Percentiles rank a stretch among this genome's conserved stretches.
Evolutionary conservation across 2,888 invertebrate genomes (phyloP).

Genomic region (Caradrina clavipalpis): DNA sequence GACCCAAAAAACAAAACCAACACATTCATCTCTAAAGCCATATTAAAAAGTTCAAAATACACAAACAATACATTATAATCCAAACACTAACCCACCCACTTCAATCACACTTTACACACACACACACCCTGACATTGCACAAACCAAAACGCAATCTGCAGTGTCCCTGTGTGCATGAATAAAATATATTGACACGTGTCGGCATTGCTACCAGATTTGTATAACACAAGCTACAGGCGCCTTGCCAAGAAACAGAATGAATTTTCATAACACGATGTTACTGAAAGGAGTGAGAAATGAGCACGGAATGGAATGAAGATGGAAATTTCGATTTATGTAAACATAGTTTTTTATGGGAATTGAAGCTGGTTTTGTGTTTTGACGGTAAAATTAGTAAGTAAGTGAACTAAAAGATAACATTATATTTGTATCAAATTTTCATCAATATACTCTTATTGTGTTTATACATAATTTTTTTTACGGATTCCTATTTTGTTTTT

Average conservation of each 20-base stretch:
- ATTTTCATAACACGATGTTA: constrained; percentile 58
- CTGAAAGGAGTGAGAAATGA: constrained; percentile 44
- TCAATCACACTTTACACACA: constrained; percentile 33
- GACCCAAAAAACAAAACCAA: background rate
- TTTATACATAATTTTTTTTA: no score
- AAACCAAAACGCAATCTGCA: constrained; percentile 71
- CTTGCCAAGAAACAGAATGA: constrained; percentile 62
- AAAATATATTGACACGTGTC: constrained; percentile 80
- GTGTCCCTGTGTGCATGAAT: constrained; percentile 76
- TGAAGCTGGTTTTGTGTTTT: background rate
- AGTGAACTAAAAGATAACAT: no score
- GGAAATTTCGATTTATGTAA: constrained; percentile 25
- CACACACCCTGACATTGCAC: constrained; percentile 59
- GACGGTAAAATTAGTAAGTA: background rate
- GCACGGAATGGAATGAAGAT: constrained; percentile 29
- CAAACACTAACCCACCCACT: constrained; percentile 23
- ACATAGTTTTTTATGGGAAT: constrained; percentile 12
- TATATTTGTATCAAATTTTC: no score
- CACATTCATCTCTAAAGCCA: background rate
- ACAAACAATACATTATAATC: constrained; percentile 3
- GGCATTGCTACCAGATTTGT: constrained; percentile 63
- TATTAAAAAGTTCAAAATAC: background rate
- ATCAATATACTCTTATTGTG: no score
- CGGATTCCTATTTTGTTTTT: no score
- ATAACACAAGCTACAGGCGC: constrained; percentile 57